Evolutionary conservation across 1,140 invertebrate species (phyloP).

Genomic region (Brachionus rotundiformis): DNA sequence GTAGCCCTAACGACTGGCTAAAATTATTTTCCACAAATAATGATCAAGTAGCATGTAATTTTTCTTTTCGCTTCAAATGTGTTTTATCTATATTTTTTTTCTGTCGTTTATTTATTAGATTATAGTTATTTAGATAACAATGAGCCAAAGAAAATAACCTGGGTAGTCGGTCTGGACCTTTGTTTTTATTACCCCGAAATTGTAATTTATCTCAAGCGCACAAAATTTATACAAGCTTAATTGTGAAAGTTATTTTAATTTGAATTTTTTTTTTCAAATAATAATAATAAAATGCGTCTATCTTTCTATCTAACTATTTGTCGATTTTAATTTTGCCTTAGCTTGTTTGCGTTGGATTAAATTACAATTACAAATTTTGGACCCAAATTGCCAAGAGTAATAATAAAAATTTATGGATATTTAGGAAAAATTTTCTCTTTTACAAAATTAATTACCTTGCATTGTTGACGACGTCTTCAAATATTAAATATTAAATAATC

Average conservation of each 20-base stretch:
- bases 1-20: neutral
- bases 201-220: conserved; percentile 33
- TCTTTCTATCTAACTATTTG: conserved; percentile 43
- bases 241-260: conserved; percentile 44
- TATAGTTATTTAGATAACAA: conserved; percentile 41
- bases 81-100: neutral
- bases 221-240: conserved; percentile 34
- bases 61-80: conserved; percentile 47
- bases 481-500: conserved; percentile 49
- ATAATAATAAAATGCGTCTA: conserved; percentile 18
- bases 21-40: neutral
- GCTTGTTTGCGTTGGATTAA: conserved; percentile 31
- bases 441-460: neutral
- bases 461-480: conserved; percentile 1
- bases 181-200: neutral
- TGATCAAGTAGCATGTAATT: neutral
- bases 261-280: conserved; percentile 10
- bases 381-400: conserved; percentile 17
- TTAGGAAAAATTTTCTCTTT: neutral
- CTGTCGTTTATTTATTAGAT: conserved; percentile 20
- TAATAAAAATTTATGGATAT: conserved; percentile 31
- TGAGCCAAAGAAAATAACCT: neutral
- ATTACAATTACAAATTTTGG: conserved; percentile 39
- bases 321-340: conserved; percentile 24
- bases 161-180: neutral